A percentile compares a stretch with the other conserved stretches of the same genome.
These are phyloP conservation scores for Trididemnum nubilum DNA, from an alignment of 23 tunicate genomes.

Conservation along the genomic window DNA sequence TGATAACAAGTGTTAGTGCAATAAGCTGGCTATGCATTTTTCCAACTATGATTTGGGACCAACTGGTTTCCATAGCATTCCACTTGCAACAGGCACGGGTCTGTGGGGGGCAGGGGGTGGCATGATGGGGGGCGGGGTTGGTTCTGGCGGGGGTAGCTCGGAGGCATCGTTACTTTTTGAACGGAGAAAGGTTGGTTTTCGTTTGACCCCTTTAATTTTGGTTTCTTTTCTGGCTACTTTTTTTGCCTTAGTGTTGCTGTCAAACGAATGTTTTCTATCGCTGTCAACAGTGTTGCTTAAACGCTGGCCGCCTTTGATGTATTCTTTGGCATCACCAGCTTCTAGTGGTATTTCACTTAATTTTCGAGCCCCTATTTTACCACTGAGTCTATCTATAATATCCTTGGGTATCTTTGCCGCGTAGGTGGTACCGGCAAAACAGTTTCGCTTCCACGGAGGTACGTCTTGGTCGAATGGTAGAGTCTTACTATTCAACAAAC, in stretches of 20 bases:
- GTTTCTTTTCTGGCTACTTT: conserved; percentile 51
- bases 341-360: not conserved
- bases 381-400: not conserved
- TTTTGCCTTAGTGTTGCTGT: not conserved
- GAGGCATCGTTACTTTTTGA: conserved; percentile 34
- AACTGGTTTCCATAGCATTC: conserved; percentile 53
- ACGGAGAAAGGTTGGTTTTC: conserved; percentile 9
- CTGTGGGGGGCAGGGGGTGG: not conserved
- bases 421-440: conserved; percentile 31
- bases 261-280: conserved; percentile 17
- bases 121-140: not conserved
- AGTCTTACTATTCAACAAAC: conserved; percentile 78
- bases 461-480: not conserved
- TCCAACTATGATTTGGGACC: conserved; percentile 41
- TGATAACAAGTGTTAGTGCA: no score
- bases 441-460: conserved; percentile 44
- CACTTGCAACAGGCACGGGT: not conserved
- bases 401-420: not conserved
- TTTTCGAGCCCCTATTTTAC: not conserved
- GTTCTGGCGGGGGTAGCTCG: not conserved
- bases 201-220: conserved; percentile 15
- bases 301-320: not conserved
- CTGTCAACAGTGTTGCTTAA: not conserved
- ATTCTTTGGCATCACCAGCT: not conserved
- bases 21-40: no score